Conservation (phyloP, 2,888 invertebrate species). For the Brachycybe producta region DNA sequence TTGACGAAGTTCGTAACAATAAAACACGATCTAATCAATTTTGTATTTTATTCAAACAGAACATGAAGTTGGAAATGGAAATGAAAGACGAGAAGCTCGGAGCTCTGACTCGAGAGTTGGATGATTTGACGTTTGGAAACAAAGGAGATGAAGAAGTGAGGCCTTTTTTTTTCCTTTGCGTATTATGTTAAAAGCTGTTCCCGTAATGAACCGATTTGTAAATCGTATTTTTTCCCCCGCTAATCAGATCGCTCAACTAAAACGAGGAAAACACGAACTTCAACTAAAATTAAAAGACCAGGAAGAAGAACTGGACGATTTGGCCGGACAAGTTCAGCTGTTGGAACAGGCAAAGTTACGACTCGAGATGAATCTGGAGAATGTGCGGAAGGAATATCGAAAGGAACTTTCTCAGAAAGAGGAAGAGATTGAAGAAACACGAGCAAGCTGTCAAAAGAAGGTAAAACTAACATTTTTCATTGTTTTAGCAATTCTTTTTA, state of each 20-base stretch:
- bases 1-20: no score
- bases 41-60: no score
- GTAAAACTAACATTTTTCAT: slow-evolving; percentile 34
- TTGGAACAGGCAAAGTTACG: slow-evolving; percentile 85
- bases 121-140: slow-evolving; percentile 64
- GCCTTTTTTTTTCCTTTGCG: background rate
- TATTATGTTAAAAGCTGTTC: background rate
- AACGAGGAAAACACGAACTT: slow-evolving; percentile 71
- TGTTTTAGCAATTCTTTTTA: no score
- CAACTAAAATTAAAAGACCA: slow-evolving; percentile 60
- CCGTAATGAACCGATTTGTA: background rate
- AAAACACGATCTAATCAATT: no score
- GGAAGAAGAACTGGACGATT: slow-evolving; percentile 90
- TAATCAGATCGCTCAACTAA: slow-evolving; percentile 47
- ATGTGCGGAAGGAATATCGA: slow-evolving; percentile 76
- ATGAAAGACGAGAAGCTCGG: slow-evolving; percentile 73
- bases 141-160: slow-evolving; percentile 70
- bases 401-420: slow-evolving; percentile 81
- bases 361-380: slow-evolving; percentile 85
- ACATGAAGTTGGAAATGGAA: slow-evolving; percentile 73
- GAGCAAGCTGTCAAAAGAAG: slow-evolving; percentile 81
- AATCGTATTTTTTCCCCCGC: background rate
- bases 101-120: slow-evolving; percentile 65
- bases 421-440: slow-evolving; percentile 82
- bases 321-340: slow-evolving; percentile 78